A percentile compares a stretch with the other conserved stretches of the same genome.
Conservation (phyloP, 23 tunicate species). For the Botrylloides violaceus region DNA sequence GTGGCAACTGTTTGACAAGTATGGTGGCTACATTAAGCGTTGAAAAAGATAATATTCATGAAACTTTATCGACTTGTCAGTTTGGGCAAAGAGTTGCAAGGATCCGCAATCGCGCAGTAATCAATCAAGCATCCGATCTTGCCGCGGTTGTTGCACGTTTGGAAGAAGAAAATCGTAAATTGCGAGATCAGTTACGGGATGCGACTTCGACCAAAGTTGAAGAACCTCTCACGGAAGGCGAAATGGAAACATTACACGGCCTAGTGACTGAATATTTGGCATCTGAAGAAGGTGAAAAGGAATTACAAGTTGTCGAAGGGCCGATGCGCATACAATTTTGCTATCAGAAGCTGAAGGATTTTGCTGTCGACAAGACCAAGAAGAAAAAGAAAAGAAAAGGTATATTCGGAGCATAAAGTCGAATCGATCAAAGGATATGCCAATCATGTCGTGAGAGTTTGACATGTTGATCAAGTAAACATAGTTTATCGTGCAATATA, state of each 20-base stretch:
- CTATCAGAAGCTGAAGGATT: conserved; percentile 24
- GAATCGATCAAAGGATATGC: neutral
- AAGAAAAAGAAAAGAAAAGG: conserved; percentile 9
- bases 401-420: neutral
- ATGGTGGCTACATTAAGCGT: conserved; percentile 89
- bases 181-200: conserved; percentile 25
- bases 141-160: conserved; percentile 55
- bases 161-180: conserved; percentile 28
- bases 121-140: conserved; percentile 61
- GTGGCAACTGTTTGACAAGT: conserved; percentile 79
- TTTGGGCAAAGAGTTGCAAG: conserved; percentile 87
- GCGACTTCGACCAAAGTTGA: conserved; percentile 18
- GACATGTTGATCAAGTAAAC: too few relatives aligned
- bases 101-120: conserved; percentile 53
- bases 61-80: conserved; percentile 81
- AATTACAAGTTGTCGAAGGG: conserved; percentile 29
- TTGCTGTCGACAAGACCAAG: conserved; percentile 1
- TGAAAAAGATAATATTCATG: conserved; percentile 62
- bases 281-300: conserved; percentile 24
- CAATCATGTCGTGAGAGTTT: too few relatives aligned
- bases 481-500: too few relatives aligned
- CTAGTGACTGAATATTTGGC: conserved; percentile 23
- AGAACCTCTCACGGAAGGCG: conserved; percentile 18
- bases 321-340: conserved; percentile 33
- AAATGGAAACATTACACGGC: conserved; percentile 11